Conservation (phyloP, 2,888 invertebrate genomes). For the Diarsia brunnea region DNA sequence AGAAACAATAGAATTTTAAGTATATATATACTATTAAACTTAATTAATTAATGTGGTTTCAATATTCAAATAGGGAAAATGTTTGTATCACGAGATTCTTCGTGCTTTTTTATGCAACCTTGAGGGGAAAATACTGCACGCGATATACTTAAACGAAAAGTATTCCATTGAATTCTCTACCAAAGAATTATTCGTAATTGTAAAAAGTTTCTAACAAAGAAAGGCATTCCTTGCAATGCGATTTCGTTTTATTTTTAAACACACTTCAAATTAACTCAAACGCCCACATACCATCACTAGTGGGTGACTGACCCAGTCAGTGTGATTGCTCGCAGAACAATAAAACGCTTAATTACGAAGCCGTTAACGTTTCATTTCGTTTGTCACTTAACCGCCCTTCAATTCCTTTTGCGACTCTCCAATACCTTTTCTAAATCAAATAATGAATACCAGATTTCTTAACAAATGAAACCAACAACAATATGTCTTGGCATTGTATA, state of each 20-base stretch:
- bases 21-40: neutral
- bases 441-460: constrained; percentile 45
- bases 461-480: constrained; percentile 23
- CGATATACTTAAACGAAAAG: constrained; percentile 14
- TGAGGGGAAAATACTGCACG: constrained; percentile 35
- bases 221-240: constrained; percentile 18
- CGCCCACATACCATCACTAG: constrained; percentile 63
- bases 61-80: constrained; percentile 27
- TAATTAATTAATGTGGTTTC: constrained; percentile 36
- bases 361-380: constrained; percentile 61
- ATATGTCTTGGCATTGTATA: constrained; percentile 22
- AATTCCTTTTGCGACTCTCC: constrained; percentile 32
- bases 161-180: constrained; percentile 7
- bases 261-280: constrained; percentile 61
- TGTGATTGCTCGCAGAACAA: constrained; percentile 65
- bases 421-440: constrained; percentile 47
- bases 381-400: constrained; percentile 53
- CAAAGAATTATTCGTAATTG: constrained; percentile 9
- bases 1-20: constrained; percentile 37
- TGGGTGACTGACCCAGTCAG: constrained; percentile 73
- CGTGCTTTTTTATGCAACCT: constrained; percentile 29
- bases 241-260: constrained; percentile 57
- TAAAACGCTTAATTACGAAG: constrained; percentile 70
- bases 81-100: constrained; percentile 36
- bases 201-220: constrained; percentile 20